Conservation (phyloP, 2,113 vertebrate species). For the Rhynchopsitta pachyrhyncha region DNA sequence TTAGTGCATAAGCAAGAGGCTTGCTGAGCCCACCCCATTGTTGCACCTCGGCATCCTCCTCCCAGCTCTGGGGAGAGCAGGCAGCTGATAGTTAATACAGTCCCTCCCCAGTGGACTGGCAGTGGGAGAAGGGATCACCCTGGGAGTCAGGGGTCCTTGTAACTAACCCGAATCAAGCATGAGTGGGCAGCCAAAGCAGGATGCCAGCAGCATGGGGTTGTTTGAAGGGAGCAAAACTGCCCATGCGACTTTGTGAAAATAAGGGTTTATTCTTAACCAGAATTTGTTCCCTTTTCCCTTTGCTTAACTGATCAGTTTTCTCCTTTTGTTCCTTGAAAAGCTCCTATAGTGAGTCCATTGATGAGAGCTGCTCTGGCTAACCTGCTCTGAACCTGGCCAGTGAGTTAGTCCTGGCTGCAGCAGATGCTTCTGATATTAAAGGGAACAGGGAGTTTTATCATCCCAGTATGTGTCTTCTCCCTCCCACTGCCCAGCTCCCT, state of each 20-base stretch:
- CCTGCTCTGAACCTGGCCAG: slow-evolving; percentile 39
- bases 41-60: neutral
- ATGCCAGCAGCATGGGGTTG: neutral
- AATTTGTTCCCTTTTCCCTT: neutral
- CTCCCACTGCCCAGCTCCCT: neutral
- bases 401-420: slow-evolving; percentile 7
- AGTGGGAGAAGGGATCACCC: neutral
- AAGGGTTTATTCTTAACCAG: neutral
- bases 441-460: slow-evolving; percentile 41
- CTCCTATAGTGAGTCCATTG: neutral
- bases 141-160: accelerated
- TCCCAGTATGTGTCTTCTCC: slow-evolving; percentile 6
- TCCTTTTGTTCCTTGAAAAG: neutral
- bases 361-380: slow-evolving; percentile 54
- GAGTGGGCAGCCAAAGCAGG: neutral
- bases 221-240: neutral
- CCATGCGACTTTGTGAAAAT: neutral
- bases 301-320: neutral
- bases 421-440: slow-evolving; percentile 66
- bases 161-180: neutral
- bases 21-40: neutral
- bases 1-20: neutral
- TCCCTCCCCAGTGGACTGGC: accelerated
- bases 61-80: neutral
- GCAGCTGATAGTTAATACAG: neutral